A percentile compares a stretch with the other conserved stretches of the same genome.
Conservation (phyloP, 2,888 invertebrate genomes). For the Escarpia spicata region DNA sequence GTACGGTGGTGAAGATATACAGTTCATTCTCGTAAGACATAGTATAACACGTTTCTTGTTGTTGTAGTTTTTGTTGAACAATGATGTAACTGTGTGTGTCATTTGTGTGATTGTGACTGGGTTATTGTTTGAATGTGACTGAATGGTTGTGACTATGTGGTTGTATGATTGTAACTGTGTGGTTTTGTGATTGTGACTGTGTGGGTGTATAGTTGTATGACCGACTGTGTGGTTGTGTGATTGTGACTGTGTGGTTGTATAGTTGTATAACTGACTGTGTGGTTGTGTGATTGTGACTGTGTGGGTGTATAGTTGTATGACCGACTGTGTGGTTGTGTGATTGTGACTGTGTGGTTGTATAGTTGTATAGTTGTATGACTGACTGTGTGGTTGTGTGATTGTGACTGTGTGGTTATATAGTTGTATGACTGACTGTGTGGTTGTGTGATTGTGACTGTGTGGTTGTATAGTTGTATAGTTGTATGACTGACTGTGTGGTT, state of each 20-base stretch:
- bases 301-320: neutral
- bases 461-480: neutral
- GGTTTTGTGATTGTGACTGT: neutral
- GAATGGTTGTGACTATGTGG: neutral
- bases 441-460: neutral
- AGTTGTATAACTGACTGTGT: neutral
- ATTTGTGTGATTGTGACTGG: neutral
- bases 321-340: neutral
- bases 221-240: neutral
- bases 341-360: neutral
- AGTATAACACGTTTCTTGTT: neutral
- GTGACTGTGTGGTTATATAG: neutral
- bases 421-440: slow-evolving; percentile 41
- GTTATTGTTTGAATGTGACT: neutral
- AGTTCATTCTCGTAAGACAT: neutral
- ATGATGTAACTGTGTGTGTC: neutral
- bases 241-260: neutral
- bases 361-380: neutral
- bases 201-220: neutral
- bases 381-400: neutral
- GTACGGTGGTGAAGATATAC: neutral
- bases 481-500: neutral
- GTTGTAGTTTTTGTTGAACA: neutral
- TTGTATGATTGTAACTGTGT: neutral
- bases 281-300: neutral